Conservation (phyloP, 2,797 vertebrate genomes). For the Acanthornis magna region DNA sequence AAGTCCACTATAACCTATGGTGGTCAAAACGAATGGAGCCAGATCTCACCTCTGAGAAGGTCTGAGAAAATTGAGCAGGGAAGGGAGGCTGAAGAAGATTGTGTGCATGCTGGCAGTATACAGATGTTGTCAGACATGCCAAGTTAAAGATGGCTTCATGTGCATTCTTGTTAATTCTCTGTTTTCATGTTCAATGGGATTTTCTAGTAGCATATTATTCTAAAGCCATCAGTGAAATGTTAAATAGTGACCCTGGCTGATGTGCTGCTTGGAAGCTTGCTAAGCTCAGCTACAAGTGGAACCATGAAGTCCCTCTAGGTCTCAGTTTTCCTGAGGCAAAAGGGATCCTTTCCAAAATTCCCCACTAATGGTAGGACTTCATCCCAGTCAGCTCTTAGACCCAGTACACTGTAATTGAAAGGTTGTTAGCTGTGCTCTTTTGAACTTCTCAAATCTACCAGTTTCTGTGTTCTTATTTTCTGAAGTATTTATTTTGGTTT, state of each 20-base stretch:
- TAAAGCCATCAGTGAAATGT: background rate
- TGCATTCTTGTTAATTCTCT: background rate
- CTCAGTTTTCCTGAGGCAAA: background rate
- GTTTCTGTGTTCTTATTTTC: background rate
- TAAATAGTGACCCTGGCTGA: background rate
- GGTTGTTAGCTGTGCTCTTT: background rate
- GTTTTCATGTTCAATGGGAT: background rate
- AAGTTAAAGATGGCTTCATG: background rate
- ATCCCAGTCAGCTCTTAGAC: background rate
- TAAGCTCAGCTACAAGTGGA: background rate
- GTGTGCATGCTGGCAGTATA: background rate
- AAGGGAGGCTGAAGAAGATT: background rate
- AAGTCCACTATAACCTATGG: background rate
- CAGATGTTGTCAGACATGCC: background rate
- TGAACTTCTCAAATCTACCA: background rate
- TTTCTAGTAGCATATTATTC: background rate
- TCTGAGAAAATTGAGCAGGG: background rate
- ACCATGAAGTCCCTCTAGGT: background rate
- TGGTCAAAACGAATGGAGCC: background rate
- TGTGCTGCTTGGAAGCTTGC: background rate
- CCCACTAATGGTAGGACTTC: background rate
- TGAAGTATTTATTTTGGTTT: background rate
- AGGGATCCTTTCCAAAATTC: background rate
- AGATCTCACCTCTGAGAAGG: background rate
- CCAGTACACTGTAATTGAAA: background rate